Evolutionary conservation across 2,113 vertebrate genomes (phyloP), one percentile per base, ranked within the genome.

Genomic region (Tetraodon nigroviridis): DNA sequence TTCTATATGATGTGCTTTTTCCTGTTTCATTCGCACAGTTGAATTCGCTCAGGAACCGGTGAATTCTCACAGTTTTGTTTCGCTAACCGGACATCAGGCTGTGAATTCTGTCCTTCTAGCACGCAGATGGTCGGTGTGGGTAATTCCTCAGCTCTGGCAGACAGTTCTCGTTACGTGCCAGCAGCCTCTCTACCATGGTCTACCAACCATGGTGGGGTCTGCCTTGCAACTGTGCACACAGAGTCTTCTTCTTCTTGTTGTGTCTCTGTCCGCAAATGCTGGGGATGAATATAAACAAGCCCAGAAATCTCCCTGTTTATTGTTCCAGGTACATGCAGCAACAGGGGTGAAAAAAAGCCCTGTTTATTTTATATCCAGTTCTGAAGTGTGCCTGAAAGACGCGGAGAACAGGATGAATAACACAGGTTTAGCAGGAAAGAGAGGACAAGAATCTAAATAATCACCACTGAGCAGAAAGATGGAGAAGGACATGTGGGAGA

Each of bases 361-460:
- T 75, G 84, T 88, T 87, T 89, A 85, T 87, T 87, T 86, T 86
- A 87, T 64, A 79, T 84, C 62, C 69, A 61, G 64, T 71, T 79
- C 77, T 69, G 75, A 84, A 85, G 86, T 85, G 83, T 78, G 86
- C 73, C 76, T 75, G 68, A 77, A 77, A 87, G 84, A 88, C 84
- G 67, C 77, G 56, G 58, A 24, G 71, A 78, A 82, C 84, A 87
- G 87, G 84, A 87, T 84, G 85, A 86, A 88, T 84, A 89, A 88
- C 85, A 89, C 83, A 37, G 8, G 74, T 85, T 87, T 74, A 66
- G 74, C 66, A 74, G 75, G 81, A 79, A 80, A 82, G 76, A 84
- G 74, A 86, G 79, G 77, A 82, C 78, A 84, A 84, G 82, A 86
- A 88, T 74, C 67, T 41, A 84, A 87, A 88, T 85, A 87, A 89